A percentile compares a stretch with the other conserved stretches of the same genome.
phyloP scores from a whole-genome alignment of 2,888 invertebrate genomes.

The Zaprionus obscuricornis region DNA sequence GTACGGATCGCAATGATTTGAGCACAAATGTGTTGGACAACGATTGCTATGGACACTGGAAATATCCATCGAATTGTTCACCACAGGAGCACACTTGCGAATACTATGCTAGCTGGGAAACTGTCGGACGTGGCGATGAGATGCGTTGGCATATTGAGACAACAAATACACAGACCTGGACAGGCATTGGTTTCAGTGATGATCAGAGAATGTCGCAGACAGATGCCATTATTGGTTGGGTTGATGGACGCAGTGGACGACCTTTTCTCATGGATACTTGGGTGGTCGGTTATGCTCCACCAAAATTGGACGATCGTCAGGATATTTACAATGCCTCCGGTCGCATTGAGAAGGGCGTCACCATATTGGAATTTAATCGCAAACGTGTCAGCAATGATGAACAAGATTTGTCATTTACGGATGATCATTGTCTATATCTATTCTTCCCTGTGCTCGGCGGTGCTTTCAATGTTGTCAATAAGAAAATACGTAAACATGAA shows the following conservation, averaged over 20 bases:
- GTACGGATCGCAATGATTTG: constrained; percentile 80
- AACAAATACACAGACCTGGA: constrained; percentile 91
- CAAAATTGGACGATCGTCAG: constrained; percentile 89
- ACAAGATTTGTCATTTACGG: constrained; percentile 91
- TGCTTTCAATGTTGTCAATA: constrained; percentile 91
- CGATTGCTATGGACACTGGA: constrained; percentile 91
- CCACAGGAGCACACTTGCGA: constrained; percentile 88
- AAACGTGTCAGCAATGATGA: constrained; percentile 90
- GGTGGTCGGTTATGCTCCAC: constrained; percentile 91
- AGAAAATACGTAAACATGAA: constrained; percentile 92
- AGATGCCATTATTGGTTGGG: constrained; percentile 95
- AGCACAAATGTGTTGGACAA: constrained; percentile 82
- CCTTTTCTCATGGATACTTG: constrained; percentile 95
- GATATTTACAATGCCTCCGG: constrained; percentile 89
- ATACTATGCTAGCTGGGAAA: constrained; percentile 92
- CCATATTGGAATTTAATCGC: constrained; percentile 90
- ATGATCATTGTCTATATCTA: constrained; percentile 92
- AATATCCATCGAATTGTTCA: constrained; percentile 88
- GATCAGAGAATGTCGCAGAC: constrained; percentile 94
- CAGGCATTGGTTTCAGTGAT: constrained; percentile 94
- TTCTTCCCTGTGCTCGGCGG: constrained; percentile 95
- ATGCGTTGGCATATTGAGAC: constrained; percentile 92
- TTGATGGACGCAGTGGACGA: constrained; percentile 89
- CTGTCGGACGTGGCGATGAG: constrained; percentile 88
- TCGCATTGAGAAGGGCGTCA: constrained; percentile 89